These are phyloP conservation scores for Lanistes nyassanus DNA, from an alignment of 1,140 invertebrate genomes.

Conservation along the genomic window DNA sequence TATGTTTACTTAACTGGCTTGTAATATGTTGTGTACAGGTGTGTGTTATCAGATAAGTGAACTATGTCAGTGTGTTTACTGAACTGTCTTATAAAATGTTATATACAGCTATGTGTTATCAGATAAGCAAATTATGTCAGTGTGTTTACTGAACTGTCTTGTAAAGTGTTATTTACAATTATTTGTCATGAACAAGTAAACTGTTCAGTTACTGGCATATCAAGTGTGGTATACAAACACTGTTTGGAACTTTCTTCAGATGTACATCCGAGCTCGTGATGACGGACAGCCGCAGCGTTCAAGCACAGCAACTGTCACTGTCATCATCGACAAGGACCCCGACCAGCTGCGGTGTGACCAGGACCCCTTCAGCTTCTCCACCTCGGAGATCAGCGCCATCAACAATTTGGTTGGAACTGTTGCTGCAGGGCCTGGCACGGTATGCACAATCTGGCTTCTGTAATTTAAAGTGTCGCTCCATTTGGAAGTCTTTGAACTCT, in stretches of 20 bases:
- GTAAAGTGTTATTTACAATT: neutral
- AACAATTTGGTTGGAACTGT: conserved; percentile 24
- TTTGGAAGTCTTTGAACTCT: too few relatives aligned
- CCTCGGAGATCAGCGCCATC: conserved; percentile 34
- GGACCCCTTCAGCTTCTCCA: conserved; percentile 31
- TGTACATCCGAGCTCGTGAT: conserved; percentile 74
- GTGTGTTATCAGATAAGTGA: conserved; percentile 58
- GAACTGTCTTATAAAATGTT: neutral
- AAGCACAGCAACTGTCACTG: conserved; percentile 80
- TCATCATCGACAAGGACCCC: conserved; percentile 59
- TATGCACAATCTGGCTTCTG: too few relatives aligned
- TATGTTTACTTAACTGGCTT: too few relatives aligned
- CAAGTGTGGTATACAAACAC: conserved; percentile 78
- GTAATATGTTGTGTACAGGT: too few relatives aligned
- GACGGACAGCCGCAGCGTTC: conserved; percentile 83
- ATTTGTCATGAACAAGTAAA: conserved; percentile 64
- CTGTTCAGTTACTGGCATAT: conserved; percentile 75
- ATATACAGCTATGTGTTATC: conserved; percentile 46
- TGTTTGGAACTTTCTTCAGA: conserved; percentile 18
- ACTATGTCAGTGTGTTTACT: neutral
- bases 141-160: neutral
- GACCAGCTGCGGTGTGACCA: conserved; percentile 33
- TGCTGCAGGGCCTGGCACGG: conserved; percentile 4
- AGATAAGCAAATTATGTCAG: conserved; percentile 37
- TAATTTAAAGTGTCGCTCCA: too few relatives aligned